phyloP scores from a whole-genome alignment of 2,888 invertebrate species.

The Stenchaetothrips biformis region DNA sequence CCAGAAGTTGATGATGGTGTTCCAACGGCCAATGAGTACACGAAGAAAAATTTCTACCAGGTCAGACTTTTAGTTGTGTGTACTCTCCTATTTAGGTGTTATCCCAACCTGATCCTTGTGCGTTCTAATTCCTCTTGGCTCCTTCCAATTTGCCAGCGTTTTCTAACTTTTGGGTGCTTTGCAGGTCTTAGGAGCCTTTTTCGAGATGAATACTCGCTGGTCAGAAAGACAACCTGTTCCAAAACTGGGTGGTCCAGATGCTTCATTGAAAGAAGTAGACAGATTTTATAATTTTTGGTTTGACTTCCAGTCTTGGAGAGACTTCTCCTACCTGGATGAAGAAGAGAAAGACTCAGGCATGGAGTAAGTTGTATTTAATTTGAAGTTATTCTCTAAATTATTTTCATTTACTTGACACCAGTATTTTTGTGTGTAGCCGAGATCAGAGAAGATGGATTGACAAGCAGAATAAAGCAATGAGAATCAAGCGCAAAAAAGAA shows the following conservation, averaged over 20 bases:
- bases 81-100: conserved; percentile 31
- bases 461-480: conserved; percentile 90
- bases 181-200: conserved; percentile 49
- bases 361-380: conserved; percentile 48
- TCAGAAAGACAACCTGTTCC: conserved; percentile 85
- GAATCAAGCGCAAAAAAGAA: conserved; percentile 92
- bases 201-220: conserved; percentile 82
- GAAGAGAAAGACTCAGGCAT: conserved; percentile 98
- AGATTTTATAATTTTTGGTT: conserved; percentile 97
- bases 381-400: conserved; percentile 27
- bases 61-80: conserved; percentile 38
- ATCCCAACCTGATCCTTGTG: neutral
- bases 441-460: conserved; percentile 98
- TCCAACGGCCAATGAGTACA: conserved; percentile 64
- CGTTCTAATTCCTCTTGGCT: neutral
- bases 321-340: conserved; percentile 97
- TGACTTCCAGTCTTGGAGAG: conserved; percentile 97
- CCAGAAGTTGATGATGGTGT: conserved; percentile 86
- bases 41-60: conserved; percentile 73
- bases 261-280: conserved; percentile 80
- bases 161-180: conserved; percentile 26
- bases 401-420: neutral
- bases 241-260: conserved; percentile 67
- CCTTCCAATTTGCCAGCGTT: conserved; percentile 7
- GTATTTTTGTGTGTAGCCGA: conserved; percentile 49